Conservation (phyloP, 2,888 invertebrate genomes). For the Dicyrtomina minuta region DNA sequence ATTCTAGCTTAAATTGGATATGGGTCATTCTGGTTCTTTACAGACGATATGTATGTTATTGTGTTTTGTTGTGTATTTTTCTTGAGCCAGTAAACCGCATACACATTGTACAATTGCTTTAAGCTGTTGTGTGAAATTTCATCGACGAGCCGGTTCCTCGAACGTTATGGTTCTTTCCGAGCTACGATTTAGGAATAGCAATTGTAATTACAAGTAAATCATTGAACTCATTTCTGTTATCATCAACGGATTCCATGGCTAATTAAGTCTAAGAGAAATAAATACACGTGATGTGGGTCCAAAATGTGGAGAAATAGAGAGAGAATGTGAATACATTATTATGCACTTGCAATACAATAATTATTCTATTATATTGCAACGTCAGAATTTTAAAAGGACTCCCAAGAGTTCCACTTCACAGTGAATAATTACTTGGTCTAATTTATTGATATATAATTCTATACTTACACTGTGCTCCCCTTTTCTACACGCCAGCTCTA, state of each 20-base stretch:
- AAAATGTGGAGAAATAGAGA: neutral
- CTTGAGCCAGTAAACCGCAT: neutral
- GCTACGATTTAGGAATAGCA: too few relatives aligned
- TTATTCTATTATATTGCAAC: too few relatives aligned
- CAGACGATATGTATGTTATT: too few relatives aligned
- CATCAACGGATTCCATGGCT: slow-evolving; percentile 20
- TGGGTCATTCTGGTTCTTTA: too few relatives aligned
- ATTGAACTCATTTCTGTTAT: slow-evolving; percentile 13
- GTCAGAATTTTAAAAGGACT: too few relatives aligned
- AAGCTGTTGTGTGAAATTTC: neutral
- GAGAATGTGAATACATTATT: neutral
- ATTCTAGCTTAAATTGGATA: too few relatives aligned
- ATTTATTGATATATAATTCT: slow-evolving; percentile 5
- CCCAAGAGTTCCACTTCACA: neutral
- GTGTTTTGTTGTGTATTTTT: neutral
- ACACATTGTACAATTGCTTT: neutral
- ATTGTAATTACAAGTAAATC: neutral
- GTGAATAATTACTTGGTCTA: slow-evolving; percentile 7
- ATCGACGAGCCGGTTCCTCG: neutral
- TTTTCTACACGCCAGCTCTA: too few relatives aligned
- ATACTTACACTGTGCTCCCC: neutral
- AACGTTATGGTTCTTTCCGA: too few relatives aligned
- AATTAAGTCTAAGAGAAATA: slow-evolving; percentile 13
- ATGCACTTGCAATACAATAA: too few relatives aligned
- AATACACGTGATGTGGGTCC: neutral